Base-by-base conservation (phyloP, 30 jellyfish, hydroid and myxozoan genomes). In the Sanderia malayensis region DNA sequence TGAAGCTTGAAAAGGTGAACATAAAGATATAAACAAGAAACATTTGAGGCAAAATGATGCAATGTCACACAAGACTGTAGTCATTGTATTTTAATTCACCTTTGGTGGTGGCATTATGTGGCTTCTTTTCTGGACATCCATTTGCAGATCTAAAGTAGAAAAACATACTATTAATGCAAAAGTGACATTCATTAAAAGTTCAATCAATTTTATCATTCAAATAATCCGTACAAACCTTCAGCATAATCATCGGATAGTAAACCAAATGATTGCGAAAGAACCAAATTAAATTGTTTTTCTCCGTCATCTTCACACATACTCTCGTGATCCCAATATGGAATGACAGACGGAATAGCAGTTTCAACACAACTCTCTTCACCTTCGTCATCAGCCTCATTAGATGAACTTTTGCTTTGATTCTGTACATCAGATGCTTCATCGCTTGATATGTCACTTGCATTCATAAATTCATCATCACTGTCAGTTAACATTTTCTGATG, bases 331-430 rank as follows among this genome's bases (percentile, higher is more conserved):
- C 98, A 90, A 81, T 80, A 90, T 46, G 98, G 94, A 15, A 90
- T 78, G 1, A 76, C 88, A 8, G 83, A 34, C 11, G 81, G 47
- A 7, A 88, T 63, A 24, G 59, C 46, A 28, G 81, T 49, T 71
- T 90, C 98, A 67, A 76, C 44, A 52, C 95, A 83, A 32, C 96
- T 90, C 64, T 90, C 98, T 58, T 84, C 98, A 30, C 93, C 98
- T 66, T 90, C 98, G 44, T 90, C 98, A 71, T 90, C 98, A 46
- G 98, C 98, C 28, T 90, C 98, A 58, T 76, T 76, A 22, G 86
- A 73, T 29, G 81, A 87, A 76, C 86, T 80, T 24, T 69, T 37
- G 2, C 53, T 53, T 76, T 65, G 80, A 61, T 80, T 76, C 17
- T 46, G 80, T 0, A 55, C 62, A 6, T 46, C 61, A 7, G 67